Base-by-base conservation (phyloP, 2,113 vertebrate species). In the Malaclemys terrapin region DNA sequence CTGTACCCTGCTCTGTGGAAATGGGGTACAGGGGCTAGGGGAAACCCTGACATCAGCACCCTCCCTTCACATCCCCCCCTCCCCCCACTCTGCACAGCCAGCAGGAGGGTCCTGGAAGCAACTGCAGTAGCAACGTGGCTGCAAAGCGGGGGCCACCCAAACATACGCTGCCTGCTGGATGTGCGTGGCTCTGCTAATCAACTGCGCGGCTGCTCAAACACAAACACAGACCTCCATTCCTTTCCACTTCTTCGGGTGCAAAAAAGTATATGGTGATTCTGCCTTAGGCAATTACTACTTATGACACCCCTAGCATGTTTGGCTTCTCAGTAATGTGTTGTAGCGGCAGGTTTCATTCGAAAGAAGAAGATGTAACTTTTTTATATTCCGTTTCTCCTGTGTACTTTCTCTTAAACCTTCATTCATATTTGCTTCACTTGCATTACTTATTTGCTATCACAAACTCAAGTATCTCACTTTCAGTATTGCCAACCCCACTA, bases 1-100 rank as follows among this genome's bases (percentile, higher is more conserved):
- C 50, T 5, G 4, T 50, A 50, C 50, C 13, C 50, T 50, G 50
- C 50, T 50, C 50, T 50, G 4, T 50, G 13, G 50, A 50, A 13
- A 49, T 49, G 49, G 49, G 49, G 49, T 49, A 50, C 13, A 11
- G 13, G 50, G 13, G 50, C 50, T 50, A 4, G 50, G 50, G 50
- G 50, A 50, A 14, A 50, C 49, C 49, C 49, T 49, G 49, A 49
- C 50, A 50, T 50, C 50, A 50, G 50, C 50, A 50, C 50, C 50
- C 50, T 50, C 50, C 13, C 50, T 50, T 50, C 13, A 3, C 50
- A 50, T 13, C 2, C 50, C 2, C 2, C 4, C 1, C 3, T 4
- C 50, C 17, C 52, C 6, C 14, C 52, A 52, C 52, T 3, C 52
- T 53, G 53, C 53, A 53, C 53, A 53, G 53, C 53, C 19, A 20